phyloP scores from a whole-genome alignment of 1,140 invertebrate genomes.

The Triops longicaudatus region DNA sequence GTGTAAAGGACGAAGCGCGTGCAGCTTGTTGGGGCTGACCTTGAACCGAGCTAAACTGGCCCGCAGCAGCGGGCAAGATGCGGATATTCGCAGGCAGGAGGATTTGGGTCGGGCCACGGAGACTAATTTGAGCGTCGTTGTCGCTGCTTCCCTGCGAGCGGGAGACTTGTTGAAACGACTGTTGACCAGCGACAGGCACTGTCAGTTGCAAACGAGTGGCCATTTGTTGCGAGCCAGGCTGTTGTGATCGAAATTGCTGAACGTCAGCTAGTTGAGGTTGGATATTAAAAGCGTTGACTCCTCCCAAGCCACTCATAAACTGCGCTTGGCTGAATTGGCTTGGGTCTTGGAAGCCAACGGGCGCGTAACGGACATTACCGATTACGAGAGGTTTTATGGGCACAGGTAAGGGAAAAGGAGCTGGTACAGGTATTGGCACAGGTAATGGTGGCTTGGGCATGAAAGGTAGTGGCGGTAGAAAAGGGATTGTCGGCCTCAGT shows the following conservation, averaged over 20 bases:
- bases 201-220: not conserved
- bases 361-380: too few species aligned
- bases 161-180: not conserved
- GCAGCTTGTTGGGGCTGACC: not conserved
- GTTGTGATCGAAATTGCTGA: not conserved
- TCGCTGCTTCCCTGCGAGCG: not conserved
- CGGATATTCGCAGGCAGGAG: not conserved
- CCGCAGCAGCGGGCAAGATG: not conserved
- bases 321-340: not conserved
- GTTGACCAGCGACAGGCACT: not conserved
- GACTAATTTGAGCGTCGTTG: not conserved
- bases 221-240: not conserved
- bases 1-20: too few species aligned
- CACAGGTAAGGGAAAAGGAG: too few species aligned
- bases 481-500: too few species aligned
- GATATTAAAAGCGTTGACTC: not conserved
- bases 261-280: not conserved
- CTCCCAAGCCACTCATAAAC: not conserved
- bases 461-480: too few species aligned
- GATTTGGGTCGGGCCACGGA: not conserved
- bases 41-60: not conserved
- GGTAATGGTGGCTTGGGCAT: too few species aligned
- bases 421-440: too few species aligned
- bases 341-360: not conserved
- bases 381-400: too few species aligned